phyloP scores from a whole-genome alignment of 1,140 invertebrate species.

The Cydia fagiglandana region DNA sequence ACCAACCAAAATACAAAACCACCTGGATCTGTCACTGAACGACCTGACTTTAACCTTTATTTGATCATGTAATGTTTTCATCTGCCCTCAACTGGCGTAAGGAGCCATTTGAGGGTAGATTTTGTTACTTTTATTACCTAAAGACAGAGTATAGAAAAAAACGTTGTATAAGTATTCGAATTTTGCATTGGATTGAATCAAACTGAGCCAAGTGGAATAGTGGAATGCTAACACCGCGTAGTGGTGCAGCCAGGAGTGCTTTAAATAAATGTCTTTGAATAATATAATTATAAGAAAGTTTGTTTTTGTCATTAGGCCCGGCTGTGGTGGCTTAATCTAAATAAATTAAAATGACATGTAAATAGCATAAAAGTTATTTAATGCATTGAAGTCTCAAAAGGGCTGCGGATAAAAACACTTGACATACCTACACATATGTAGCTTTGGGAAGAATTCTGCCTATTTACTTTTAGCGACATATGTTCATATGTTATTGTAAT shows the following conservation, averaged over 20 bases:
- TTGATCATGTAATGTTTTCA: too few species aligned
- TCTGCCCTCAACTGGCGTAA: too few species aligned
- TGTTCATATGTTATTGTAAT: too few species aligned
- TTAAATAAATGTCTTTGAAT: conserved; percentile 30
- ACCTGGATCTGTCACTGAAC: too few species aligned
- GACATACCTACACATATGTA: background rate
- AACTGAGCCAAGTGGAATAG: background rate
- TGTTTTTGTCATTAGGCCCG: conserved; percentile 21
- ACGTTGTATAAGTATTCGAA: too few species aligned
- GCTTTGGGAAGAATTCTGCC: too few species aligned
- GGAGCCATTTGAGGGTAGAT: too few species aligned
- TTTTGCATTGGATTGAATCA: background rate
- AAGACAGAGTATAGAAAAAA: too few species aligned
- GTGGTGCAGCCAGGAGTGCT: conserved; percentile 23
- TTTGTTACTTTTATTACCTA: too few species aligned
- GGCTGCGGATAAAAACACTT: background rate
- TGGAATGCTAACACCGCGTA: conserved; percentile 17
- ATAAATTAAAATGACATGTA: conserved; percentile 25
- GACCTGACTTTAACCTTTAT: too few species aligned
- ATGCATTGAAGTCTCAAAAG: background rate
- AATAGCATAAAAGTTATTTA: conserved; percentile 21
- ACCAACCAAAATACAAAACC: too few species aligned
- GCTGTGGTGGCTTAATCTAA: background rate
- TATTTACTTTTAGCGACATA: too few species aligned
- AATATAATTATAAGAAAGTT: conserved; percentile 31